Conservation (phyloP, 1,140 invertebrate genomes). For the Goniozus legneri region DNA sequence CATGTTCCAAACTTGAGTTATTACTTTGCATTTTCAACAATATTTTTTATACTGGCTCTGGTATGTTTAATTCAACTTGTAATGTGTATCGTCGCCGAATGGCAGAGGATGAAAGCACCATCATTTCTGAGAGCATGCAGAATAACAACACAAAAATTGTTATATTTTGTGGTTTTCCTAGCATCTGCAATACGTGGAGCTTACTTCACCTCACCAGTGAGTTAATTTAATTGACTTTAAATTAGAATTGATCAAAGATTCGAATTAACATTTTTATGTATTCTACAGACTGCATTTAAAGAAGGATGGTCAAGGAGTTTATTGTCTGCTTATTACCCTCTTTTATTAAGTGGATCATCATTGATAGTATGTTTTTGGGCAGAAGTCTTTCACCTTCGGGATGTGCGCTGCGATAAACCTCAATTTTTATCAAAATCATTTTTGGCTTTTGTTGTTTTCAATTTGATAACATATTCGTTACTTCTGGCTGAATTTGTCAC, state of each 20-base stretch:
- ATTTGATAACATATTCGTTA: slow-evolving; percentile 83
- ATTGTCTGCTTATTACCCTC: slow-evolving; percentile 85
- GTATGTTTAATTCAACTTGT: slow-evolving; percentile 84
- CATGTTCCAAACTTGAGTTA: slow-evolving; percentile 63
- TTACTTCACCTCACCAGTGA: slow-evolving; percentile 86
- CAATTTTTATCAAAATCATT: slow-evolving; percentile 91
- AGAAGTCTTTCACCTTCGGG: slow-evolving; percentile 89
- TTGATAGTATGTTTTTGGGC: slow-evolving; percentile 94
- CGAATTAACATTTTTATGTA: slow-evolving; percentile 19
- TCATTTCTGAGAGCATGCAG: slow-evolving; percentile 76
- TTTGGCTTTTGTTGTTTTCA: slow-evolving; percentile 87
- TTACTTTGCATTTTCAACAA: slow-evolving; percentile 69
- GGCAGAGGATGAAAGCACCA: slow-evolving; percentile 76
- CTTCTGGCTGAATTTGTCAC: slow-evolving; percentile 77
- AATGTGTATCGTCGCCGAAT: slow-evolving; percentile 79
- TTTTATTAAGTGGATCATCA: slow-evolving; percentile 84
- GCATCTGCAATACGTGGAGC: slow-evolving; percentile 81
- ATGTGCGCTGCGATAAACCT: slow-evolving; percentile 80
- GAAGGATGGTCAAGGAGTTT: slow-evolving; percentile 81
- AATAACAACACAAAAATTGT: slow-evolving; percentile 86
- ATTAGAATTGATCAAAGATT: slow-evolving; percentile 3
- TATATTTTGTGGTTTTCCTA: slow-evolving; percentile 86
- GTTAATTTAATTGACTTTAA: slow-evolving; percentile 30
- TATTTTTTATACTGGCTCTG: slow-evolving; percentile 82
- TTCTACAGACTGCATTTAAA: slow-evolving; percentile 69